These are phyloP conservation scores for Lepidonotus clava DNA, from an alignment of 2,888 invertebrate species.

Conservation along the genomic window DNA sequence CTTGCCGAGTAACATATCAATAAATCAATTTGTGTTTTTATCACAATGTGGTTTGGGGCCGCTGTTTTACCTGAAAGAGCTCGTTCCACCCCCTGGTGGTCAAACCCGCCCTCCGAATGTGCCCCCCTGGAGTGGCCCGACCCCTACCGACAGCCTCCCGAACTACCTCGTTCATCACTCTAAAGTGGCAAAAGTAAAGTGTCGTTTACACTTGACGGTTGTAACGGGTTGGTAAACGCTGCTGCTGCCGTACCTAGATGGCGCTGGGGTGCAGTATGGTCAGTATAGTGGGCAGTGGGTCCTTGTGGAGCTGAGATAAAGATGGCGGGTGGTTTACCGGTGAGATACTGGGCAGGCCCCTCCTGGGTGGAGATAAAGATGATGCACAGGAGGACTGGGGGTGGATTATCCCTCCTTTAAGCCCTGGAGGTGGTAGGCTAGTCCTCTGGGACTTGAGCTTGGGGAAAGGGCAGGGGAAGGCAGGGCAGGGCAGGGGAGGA, in stretches of 20 bases:
- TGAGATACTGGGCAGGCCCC: neutral
- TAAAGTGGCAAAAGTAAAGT: constrained; percentile 35
- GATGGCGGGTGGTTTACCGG: neutral
- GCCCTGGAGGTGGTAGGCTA: no score
- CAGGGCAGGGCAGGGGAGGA: neutral
- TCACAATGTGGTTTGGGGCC: no score
- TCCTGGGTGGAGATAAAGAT: neutral
- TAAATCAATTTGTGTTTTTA: no score
- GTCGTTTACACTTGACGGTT: neutral
- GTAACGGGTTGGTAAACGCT: neutral
- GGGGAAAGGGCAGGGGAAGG: no score
- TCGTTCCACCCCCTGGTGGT: neutral
- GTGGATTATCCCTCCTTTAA: no score
- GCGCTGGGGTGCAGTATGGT: neutral
- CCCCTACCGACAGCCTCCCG: constrained; percentile 5
- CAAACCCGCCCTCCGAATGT: neutral
- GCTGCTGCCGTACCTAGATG: neutral
- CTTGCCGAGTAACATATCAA: neutral
- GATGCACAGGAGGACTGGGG: neutral
- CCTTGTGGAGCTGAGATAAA: neutral
- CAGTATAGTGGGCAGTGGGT: neutral
- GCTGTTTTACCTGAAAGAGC: neutral
- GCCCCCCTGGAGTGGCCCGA: neutral
- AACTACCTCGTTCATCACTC: constrained; percentile 28
- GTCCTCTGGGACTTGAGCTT: no score